phyloP scores from a whole-genome alignment of 2,888 invertebrate species.

The Pristionchus japonicus region DNA sequence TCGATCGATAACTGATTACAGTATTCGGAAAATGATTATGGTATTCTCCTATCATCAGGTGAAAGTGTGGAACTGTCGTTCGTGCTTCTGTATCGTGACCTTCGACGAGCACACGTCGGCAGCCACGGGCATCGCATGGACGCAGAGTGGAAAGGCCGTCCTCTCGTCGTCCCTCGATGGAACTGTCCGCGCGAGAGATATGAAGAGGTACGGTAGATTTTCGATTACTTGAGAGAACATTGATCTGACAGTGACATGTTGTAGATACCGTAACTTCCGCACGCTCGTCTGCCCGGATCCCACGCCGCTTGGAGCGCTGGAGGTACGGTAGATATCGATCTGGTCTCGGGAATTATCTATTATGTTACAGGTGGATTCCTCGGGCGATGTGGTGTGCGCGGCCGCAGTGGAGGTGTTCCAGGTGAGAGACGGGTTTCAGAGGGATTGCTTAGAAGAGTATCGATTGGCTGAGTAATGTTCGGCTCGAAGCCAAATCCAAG shows the following conservation, averaged over 20 bases:
- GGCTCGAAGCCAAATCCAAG: no score
- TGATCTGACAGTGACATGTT: constrained; percentile 45
- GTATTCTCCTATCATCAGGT: constrained; percentile 57
- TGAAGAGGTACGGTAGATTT: constrained; percentile 80
- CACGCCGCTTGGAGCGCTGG: constrained; percentile 91
- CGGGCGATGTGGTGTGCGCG: constrained; percentile 91
- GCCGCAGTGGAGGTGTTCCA: constrained; percentile 91
- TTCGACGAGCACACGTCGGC: constrained; percentile 91
- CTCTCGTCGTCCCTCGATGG: constrained; percentile 96
- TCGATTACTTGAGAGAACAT: background rate
- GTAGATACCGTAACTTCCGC: constrained; percentile 95
- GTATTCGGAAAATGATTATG: no score
- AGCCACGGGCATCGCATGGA: constrained; percentile 88
- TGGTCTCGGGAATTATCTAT: background rate
- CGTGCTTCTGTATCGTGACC: constrained; percentile 94
- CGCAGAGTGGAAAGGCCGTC: constrained; percentile 90
- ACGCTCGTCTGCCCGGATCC: constrained; percentile 92
- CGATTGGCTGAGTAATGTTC: no score
- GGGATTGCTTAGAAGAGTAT: background rate
- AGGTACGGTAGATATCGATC: constrained; percentile 74
- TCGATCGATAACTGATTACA: background rate
- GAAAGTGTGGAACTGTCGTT: constrained; percentile 86
- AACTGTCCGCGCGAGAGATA: constrained; percentile 94
- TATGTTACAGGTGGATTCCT: constrained; percentile 81
- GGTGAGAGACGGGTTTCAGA: constrained; percentile 42